phyloP scores from a whole-genome alignment of 2,113 vertebrate species.

The Semnopithecus entellus region DNA sequence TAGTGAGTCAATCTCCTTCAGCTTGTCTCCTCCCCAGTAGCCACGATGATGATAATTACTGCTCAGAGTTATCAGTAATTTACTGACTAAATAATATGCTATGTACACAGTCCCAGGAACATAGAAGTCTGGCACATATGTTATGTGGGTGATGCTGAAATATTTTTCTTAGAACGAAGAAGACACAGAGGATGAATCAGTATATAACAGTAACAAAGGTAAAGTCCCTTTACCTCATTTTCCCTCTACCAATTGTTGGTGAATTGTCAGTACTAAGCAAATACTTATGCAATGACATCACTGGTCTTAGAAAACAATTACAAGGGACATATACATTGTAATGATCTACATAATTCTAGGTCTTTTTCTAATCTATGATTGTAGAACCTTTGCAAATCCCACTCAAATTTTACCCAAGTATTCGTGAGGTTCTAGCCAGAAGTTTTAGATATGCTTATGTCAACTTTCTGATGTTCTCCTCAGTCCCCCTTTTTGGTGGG shows the following conservation, averaged over 20 bases:
- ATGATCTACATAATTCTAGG: neutral
- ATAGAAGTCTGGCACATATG: neutral
- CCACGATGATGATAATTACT: neutral
- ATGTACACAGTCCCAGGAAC: neutral
- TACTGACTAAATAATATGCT: neutral
- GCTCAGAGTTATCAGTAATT: neutral
- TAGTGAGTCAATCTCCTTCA: neutral
- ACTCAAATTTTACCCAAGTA: neutral
- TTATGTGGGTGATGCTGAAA: neutral
- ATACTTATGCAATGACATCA: rapidly evolving
- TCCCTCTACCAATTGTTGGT: neutral
- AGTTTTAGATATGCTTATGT: neutral
- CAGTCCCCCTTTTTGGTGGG: neutral
- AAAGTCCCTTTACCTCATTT: neutral
- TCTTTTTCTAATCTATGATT: neutral
- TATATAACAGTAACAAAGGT: neutral
- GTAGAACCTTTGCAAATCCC: neutral
- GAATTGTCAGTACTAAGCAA: neutral
- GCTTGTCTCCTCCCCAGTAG: neutral
- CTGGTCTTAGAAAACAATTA: neutral
- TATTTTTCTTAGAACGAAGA: neutral
- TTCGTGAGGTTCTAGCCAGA: neutral
- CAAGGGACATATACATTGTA: neutral
- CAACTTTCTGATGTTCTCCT: neutral
- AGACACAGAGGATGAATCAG: neutral